A percentile compares a stretch with the other conserved stretches of the same genome.
Evolutionary conservation across 2,888 invertebrate genomes (phyloP).

Genomic region (Tinea trinotella): DNA sequence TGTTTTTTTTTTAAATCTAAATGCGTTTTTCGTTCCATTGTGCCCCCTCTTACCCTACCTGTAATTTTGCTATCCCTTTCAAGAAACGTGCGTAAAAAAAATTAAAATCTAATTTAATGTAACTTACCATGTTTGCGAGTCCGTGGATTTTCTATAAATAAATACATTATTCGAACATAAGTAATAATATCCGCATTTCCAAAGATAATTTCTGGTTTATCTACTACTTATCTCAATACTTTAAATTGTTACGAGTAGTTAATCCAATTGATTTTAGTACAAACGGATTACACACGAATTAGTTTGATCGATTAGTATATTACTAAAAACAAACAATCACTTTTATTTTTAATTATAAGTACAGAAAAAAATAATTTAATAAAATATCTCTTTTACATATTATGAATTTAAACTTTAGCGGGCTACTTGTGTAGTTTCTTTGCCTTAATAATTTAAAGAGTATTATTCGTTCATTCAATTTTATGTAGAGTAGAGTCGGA

Average conservation of each 20-base stretch:
- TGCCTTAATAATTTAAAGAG: slow-evolving; percentile 19
- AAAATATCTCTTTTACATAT: not conserved
- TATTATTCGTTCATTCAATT: not conserved
- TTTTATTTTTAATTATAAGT: too few relatives aligned
- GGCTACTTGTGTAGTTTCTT: slow-evolving; percentile 18
- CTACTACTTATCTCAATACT: not conserved
- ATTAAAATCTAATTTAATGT: too few relatives aligned
- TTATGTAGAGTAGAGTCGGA: not conserved
- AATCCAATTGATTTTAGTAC: not conserved
- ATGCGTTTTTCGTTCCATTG: too few relatives aligned
- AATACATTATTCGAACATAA: not conserved
- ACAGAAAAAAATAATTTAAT: not conserved
- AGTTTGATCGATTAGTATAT: not conserved
- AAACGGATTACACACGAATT: not conserved
- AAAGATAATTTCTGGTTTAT: not conserved
- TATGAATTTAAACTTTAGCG: not conserved
- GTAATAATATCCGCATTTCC: not conserved
- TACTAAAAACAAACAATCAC: not conserved
- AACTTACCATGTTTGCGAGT: not conserved
- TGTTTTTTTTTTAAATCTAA: too few relatives aligned
- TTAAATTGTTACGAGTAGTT: not conserved
- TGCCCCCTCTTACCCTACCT: too few relatives aligned
- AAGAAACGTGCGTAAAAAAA: too few relatives aligned
- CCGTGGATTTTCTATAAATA: not conserved
- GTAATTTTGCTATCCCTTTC: too few relatives aligned